A percentile compares a stretch with the other conserved stretches of the same genome.
phyloP scores from a whole-genome alignment of 35 echinoderm and acorn worm species.

The Patiria miniata region DNA sequence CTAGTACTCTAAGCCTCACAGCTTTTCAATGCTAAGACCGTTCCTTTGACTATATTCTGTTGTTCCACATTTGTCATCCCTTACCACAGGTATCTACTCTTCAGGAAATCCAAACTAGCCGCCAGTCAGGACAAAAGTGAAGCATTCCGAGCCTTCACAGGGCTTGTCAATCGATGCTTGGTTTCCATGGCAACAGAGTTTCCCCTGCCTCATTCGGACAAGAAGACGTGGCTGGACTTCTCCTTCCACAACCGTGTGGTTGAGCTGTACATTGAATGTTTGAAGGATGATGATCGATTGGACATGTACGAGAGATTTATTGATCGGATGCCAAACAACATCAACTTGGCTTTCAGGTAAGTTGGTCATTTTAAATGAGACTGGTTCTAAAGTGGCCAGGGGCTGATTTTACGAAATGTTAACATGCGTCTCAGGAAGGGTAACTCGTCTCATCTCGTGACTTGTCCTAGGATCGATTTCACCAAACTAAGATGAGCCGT shows the following conservation, averaged over 20 bases:
- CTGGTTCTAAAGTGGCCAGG: not conserved
- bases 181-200: conserved; percentile 57
- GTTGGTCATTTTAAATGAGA: not conserved
- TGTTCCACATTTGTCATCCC: not conserved
- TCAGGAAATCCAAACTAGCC: conserved; percentile 5
- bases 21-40: no score
- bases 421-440: not conserved
- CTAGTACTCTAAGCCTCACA: no score
- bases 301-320: conserved; percentile 25
- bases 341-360: conserved; percentile 42
- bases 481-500: not conserved
- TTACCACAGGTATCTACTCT: conserved; percentile 33
- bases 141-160: conserved; percentile 24
- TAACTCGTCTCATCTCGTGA: no score
- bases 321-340: conserved; percentile 34
- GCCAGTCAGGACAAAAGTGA: not conserved
- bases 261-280: conserved; percentile 34
- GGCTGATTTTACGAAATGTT: not conserved
- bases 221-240: conserved; percentile 36
- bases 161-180: conserved; percentile 52
- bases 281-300: conserved; percentile 3
- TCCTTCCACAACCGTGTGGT: conserved; percentile 46
- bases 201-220: conserved; percentile 23
- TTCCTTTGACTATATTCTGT: no score
- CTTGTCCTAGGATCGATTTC: no score